These are phyloP conservation scores for Lasioglossum oenotherae DNA, from an alignment of 2,888 invertebrate genomes.

Conservation along the genomic window DNA sequence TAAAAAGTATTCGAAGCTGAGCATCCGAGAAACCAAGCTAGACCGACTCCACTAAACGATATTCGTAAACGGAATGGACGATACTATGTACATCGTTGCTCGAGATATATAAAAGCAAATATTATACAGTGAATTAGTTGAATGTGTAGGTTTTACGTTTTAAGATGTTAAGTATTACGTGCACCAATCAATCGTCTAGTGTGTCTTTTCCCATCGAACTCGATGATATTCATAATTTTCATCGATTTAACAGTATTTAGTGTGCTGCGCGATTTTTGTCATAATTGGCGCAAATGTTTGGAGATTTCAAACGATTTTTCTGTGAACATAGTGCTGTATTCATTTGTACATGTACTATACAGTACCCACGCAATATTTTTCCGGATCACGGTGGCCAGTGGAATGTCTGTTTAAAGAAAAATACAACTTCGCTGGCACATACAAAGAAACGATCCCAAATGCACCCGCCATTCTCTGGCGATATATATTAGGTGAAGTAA, in stretches of 20 bases:
- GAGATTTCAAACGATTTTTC: not conserved
- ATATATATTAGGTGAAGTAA: too few relatives aligned
- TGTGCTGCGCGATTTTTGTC: not conserved
- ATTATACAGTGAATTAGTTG: conserved; percentile 15
- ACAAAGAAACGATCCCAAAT: not conserved
- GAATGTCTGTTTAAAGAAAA: not conserved
- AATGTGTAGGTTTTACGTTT: not conserved
- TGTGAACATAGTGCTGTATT: not conserved
- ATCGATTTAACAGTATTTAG: not conserved
- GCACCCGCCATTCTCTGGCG: not conserved
- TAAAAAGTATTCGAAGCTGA: not conserved
- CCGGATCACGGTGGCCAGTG: not conserved
- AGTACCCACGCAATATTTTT: not conserved
- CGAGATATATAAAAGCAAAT: not conserved
- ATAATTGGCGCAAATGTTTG: not conserved
- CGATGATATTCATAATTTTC: not conserved
- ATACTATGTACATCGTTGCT: not conserved
- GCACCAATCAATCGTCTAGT: not conserved
- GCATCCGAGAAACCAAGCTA: not conserved
- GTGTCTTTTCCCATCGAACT: not conserved
- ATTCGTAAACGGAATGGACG: not conserved
- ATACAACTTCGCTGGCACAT: not conserved
- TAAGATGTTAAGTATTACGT: not conserved
- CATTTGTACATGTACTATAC: not conserved
- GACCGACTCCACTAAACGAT: conserved; percentile 7